Conservation (phyloP, 1,140 invertebrate species). For the Drosophila arawakana region DNA sequence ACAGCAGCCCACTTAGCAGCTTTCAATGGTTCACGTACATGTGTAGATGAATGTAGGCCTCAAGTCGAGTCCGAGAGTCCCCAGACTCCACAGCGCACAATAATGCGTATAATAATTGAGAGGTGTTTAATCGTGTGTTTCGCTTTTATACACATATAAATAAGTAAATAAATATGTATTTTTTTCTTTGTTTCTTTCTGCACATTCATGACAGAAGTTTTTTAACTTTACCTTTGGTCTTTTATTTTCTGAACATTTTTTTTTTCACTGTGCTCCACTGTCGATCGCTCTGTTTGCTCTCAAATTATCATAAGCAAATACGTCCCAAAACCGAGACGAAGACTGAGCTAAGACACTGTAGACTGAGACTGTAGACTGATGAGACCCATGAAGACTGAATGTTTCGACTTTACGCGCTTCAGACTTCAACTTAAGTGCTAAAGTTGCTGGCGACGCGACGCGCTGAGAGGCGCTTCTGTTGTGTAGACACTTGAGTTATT, state of each 20-base stretch:
- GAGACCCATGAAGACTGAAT: constrained; percentile 24
- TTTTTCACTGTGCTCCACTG: constrained; percentile 50
- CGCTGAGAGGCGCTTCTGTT: constrained; percentile 83
- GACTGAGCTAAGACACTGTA: constrained; percentile 1
- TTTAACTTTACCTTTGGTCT: no score
- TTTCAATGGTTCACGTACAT: constrained; percentile 51
- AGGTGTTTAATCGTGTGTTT: constrained; percentile 84
- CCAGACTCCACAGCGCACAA: constrained; percentile 10
- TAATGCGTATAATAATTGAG: constrained; percentile 70
- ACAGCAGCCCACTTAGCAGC: constrained; percentile 67
- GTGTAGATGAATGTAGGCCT: constrained; percentile 3
- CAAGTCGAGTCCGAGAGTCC: constrained; percentile 1
- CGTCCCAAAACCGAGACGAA: constrained; percentile 38
- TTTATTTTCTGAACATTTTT: constrained; percentile 26
- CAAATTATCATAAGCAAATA: constrained; percentile 84
- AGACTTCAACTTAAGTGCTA: constrained; percentile 75
- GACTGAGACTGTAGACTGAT: no score
- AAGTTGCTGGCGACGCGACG: constrained; percentile 80
- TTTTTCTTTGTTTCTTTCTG: constrained; percentile 73
- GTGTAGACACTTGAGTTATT: constrained; percentile 79
- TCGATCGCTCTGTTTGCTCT: constrained; percentile 78
- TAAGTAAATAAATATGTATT: constrained; percentile 72
- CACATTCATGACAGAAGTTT: constrained; percentile 66
- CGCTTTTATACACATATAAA: constrained; percentile 30
- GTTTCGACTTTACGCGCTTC: constrained; percentile 67